These are phyloP conservation scores for Netelia inedita DNA, from an alignment of 2,888 invertebrate species.

Conservation along the genomic window DNA sequence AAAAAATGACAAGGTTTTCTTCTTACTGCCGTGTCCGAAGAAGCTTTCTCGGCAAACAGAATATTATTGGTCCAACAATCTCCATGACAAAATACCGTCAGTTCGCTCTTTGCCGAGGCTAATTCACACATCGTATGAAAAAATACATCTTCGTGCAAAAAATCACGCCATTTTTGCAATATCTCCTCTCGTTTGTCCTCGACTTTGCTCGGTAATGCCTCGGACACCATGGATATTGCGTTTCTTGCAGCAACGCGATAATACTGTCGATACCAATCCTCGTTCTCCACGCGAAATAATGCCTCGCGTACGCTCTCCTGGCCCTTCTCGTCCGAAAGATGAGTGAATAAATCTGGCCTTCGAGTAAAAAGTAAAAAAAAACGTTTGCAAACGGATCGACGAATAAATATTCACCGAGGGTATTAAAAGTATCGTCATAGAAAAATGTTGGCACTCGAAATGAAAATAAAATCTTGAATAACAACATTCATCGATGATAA, in stretches of 20 bases:
- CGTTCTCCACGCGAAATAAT: slow-evolving; percentile 89
- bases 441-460: background rate
- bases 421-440: background rate
- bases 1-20: no score
- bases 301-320: slow-evolving; percentile 85
- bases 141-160: slow-evolving; percentile 88
- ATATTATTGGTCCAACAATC: slow-evolving; percentile 93
- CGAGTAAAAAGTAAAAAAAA: slow-evolving; percentile 17
- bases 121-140: slow-evolving; percentile 89
- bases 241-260: slow-evolving; percentile 89
- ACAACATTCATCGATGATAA: background rate
- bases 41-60: slow-evolving; percentile 87
- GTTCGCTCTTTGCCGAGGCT: slow-evolving; percentile 88
- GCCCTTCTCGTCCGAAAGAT: slow-evolving; percentile 76
- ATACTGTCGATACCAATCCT: slow-evolving; percentile 90
- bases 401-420: background rate
- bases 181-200: slow-evolving; percentile 86
- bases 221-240: slow-evolving; percentile 88
- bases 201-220: slow-evolving; percentile 81
- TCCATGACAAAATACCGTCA: slow-evolving; percentile 91
- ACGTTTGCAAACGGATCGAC: background rate
- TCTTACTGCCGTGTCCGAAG: slow-evolving; percentile 76
- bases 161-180: slow-evolving; percentile 87
- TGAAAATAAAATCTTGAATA: slow-evolving; percentile 4
- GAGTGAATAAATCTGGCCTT: slow-evolving; percentile 82